Evolutionary conservation across 2,113 vertebrate species (phyloP).

Genomic region (Taurulus bubalis): DNA sequence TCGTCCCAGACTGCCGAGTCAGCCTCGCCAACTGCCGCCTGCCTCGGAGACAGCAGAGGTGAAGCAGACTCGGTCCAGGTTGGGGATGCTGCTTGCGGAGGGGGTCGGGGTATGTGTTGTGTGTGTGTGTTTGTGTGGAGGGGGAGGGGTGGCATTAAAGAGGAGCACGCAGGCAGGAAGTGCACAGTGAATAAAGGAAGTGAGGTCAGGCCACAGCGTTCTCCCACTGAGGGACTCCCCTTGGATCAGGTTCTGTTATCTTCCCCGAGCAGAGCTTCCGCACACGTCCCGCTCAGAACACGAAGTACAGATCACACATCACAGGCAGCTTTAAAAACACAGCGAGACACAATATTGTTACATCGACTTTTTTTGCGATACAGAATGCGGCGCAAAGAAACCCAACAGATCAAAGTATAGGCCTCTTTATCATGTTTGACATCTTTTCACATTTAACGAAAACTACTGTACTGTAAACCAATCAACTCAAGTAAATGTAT

Average conservation of each 20-base stretch:
- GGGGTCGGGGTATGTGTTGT: not conserved
- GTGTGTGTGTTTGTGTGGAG: not conserved
- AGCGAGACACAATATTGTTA: not conserved
- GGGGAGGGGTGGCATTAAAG: slow-evolving; percentile 47
- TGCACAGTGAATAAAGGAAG: slow-evolving; percentile 82
- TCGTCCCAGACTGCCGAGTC: slow-evolving; percentile 13
- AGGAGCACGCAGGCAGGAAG: slow-evolving; percentile 71
- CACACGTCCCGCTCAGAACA: slow-evolving; percentile 36
- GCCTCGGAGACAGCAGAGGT: slow-evolving; percentile 33
- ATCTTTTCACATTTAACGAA: not conserved
- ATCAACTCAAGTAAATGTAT: not conserved
- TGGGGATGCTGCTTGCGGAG: slow-evolving; percentile 20
- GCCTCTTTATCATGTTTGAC: not conserved
- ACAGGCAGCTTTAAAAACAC: slow-evolving; percentile 35
- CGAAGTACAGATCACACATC: slow-evolving; percentile 44
- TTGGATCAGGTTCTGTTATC: slow-evolving; percentile 75
- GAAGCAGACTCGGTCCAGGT: slow-evolving; percentile 47
- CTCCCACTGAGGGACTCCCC: slow-evolving; percentile 69
- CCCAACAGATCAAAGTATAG: not conserved
- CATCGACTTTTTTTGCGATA: not conserved
- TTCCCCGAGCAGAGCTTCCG: slow-evolving; percentile 77
- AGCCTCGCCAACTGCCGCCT: slow-evolving; percentile 31
- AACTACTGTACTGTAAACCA: not conserved
- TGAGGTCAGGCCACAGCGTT: slow-evolving; percentile 71
- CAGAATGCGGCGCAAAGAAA: not conserved